Conservation (phyloP, 1,140 invertebrate species). For the Potamilus streckersoni region DNA sequence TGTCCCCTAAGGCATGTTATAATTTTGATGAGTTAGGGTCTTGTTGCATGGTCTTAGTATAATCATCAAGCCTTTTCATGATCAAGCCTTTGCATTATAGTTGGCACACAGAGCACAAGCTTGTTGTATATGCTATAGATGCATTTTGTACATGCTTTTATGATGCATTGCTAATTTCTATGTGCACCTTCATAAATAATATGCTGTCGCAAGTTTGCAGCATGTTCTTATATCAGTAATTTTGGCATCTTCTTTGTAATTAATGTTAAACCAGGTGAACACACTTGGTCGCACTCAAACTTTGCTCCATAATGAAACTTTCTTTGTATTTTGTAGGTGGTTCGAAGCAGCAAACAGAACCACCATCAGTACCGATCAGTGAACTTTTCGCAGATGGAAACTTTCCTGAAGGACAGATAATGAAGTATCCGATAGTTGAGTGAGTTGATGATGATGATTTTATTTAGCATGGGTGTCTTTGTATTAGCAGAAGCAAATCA, state of each 20-base stretch:
- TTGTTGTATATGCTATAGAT: too few relatives aligned
- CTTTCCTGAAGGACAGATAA: constrained; percentile 70
- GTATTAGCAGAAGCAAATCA: neutral
- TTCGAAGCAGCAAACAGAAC: constrained; percentile 79
- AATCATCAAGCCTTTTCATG: too few relatives aligned
- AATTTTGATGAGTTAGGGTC: too few relatives aligned
- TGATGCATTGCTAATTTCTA: neutral
- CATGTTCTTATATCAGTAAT: neutral
- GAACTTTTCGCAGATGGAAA: constrained; percentile 87
- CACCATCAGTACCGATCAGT: constrained; percentile 86
- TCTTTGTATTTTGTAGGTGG: constrained; percentile 19
- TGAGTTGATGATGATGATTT: constrained; percentile 42
- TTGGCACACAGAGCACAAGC: too few relatives aligned
- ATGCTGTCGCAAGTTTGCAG: neutral
- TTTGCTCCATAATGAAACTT: neutral
- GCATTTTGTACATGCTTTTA: neutral
- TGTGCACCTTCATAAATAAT: neutral
- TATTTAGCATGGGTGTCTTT: too few relatives aligned
- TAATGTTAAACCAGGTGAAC: neutral
- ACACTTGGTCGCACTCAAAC: neutral
- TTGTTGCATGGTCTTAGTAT: too few relatives aligned
- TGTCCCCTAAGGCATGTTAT: too few relatives aligned
- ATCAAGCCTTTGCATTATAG: too few relatives aligned
- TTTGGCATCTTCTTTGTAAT: neutral
- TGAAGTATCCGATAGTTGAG: constrained; percentile 65